A percentile compares a stretch with the other conserved stretches of the same genome.
These are phyloP conservation scores for Galbula dea DNA, from an alignment of 2,113 vertebrate genomes.

Conservation along the genomic window DNA sequence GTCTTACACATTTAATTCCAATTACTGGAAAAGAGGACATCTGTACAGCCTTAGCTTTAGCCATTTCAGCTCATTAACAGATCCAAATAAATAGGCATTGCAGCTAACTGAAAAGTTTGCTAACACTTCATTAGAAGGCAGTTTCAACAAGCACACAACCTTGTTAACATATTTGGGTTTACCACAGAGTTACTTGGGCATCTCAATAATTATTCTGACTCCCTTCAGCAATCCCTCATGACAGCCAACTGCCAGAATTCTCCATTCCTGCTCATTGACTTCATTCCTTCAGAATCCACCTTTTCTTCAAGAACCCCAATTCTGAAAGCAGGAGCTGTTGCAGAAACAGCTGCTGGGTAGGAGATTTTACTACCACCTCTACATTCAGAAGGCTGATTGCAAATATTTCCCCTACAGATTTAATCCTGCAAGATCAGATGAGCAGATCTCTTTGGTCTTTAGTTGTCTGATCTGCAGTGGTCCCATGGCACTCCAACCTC, in stretches of 20 bases:
- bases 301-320: constrained; percentile 15
- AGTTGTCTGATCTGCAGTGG: neutral
- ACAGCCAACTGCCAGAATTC: constrained; percentile 52
- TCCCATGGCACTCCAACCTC: neutral
- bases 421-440: neutral
- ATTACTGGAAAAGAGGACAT: constrained; percentile 61
- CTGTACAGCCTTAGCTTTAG: constrained; percentile 60
- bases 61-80: constrained; percentile 68
- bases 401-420: neutral
- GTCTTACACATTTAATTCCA: constrained; percentile 64
- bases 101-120: constrained; percentile 65
- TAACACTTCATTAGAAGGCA: constrained; percentile 77
- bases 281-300: constrained; percentile 11
- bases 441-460: neutral
- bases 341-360: neutral
- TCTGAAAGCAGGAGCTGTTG: neutral
- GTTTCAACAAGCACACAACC: constrained; percentile 71
- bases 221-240: constrained; percentile 55
- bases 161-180: constrained; percentile 72
- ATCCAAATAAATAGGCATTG: constrained; percentile 70
- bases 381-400: neutral
- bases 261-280: constrained; percentile 36
- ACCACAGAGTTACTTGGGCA: constrained; percentile 60
- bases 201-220: constrained; percentile 59
- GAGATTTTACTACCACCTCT: neutral